Base-by-base conservation (phyloP, 1,140 invertebrate genomes). In the Penaeus vannamei region DNA sequence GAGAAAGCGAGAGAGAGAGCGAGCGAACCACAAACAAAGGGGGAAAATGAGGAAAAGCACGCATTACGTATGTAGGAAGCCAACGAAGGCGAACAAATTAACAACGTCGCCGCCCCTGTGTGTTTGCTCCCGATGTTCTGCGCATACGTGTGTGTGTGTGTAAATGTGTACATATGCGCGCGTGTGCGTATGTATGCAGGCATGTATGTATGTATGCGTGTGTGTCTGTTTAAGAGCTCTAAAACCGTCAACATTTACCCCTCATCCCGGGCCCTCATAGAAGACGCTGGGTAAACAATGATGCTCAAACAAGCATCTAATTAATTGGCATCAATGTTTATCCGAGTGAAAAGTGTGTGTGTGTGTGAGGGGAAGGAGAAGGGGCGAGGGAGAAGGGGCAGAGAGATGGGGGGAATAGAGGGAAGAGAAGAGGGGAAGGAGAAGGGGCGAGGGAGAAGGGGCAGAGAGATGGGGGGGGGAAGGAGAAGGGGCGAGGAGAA, bases 261-360 rank as follows among this genome's bases (percentile, higher is more conserved):
- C 77, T 46, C 42, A 80, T 53, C 26, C 42, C 77, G 5, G 53
- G n/a, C 79, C 79, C 79, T 60, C 46, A 60, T 59, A 81, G 23
- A 81, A 59, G 19, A 81, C 79, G 79, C 79, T 81, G 46, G 26
- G 79, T 29, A 81, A 81, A 81, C 46, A 26, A 46, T 36, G 29
- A 59, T 59, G 79, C 79, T 81, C 79, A 81, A 81, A 81, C 79
- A 81, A 46, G 60, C 79, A 81, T 59, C 79, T 81, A 59, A 81
- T 81, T 81, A 81, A 81, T 81, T 81, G 79, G 79, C 79, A 81
- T 81, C 46, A 81, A 81, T 81, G 79, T 81, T 81, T 60, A 81
- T 81, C 79, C 60, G 79, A 29, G 22, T 59, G 60, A 81, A 81
- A 81, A 59, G 46, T 26, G 12, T 81, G 46, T 53, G 53, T 53